Base-by-base conservation (phyloP, 2,888 invertebrate genomes). In the Zeuzera pyrina region DNA sequence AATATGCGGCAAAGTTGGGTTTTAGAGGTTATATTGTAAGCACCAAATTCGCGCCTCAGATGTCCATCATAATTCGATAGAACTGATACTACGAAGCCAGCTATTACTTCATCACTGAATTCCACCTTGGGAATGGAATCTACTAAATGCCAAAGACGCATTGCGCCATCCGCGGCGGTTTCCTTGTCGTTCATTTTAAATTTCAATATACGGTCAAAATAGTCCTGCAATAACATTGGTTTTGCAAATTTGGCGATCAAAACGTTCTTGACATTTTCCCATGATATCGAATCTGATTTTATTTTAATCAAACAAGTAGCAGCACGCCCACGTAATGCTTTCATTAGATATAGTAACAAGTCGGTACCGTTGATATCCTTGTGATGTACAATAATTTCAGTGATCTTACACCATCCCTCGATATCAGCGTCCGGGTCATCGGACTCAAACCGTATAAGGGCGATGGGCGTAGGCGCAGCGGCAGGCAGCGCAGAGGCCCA, bases 401-500 rank as follows among this genome's bases (percentile, higher is more conserved):
- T 30, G 2, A 34, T 13, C 2, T 10, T 21, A 12, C 34, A 34
- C 34, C 34, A 34, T 2, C 30, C 15, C 8, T 34, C 34, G 1
- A 34, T 30, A n/a, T 34, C 30, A 12, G 31, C 22, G 12, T 34
- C 22, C 1, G 26, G 12, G 26, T 31, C 22, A 4, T 22, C 22
- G 10, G 30, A 13, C 3, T 30, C 22, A n/a, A 30, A 22, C 19
- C 5, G 19, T 19, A 19, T n/a, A n/a, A n/a, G n/a, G n/a, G n/a
- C n/a, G n/a, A n/a, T n/a, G n/a, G n/a, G n/a, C n/a, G n/a, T n/a
- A n/a, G n/a, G n/a, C n/a, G n/a, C n/a, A n/a, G n/a, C n/a, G n/a
- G n/a, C n/a, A n/a, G n/a, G n/a, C n/a, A n/a, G n/a, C n/a, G n/a
- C n/a, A n/a, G n/a, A n/a, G n/a, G n/a, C n/a, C n/a, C n/a, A n/a